Conservation (phyloP, 53 echinoderm and acorn worm genomes). For the Temnopleurus reevesii region DNA sequence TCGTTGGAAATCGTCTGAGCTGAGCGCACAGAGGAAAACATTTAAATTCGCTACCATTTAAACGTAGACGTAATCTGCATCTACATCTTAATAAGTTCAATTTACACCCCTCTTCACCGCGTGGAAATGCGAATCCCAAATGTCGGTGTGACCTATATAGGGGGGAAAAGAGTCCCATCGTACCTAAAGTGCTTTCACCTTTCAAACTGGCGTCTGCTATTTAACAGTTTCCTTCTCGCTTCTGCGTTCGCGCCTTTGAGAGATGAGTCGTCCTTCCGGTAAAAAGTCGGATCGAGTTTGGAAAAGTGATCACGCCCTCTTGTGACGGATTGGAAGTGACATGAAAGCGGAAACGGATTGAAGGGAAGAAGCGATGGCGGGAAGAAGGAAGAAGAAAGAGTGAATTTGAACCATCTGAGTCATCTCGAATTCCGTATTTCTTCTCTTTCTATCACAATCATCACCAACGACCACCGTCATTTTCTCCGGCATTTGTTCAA, state of each 20-base stretch:
- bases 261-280: constrained; percentile 38
- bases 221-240: constrained; percentile 27
- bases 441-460: not conserved
- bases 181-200: constrained; percentile 48
- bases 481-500: not conserved
- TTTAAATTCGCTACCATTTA: constrained; percentile 16
- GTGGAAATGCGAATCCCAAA: constrained; percentile 43
- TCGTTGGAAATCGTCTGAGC: not conserved
- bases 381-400: constrained; percentile 14
- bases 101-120: constrained; percentile 38
- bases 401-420: constrained; percentile 38
- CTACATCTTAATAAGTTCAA: constrained; percentile 49
- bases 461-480: not conserved
- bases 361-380: not conserved
- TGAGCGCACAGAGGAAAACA: constrained; percentile 1
- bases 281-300: constrained; percentile 25
- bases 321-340: constrained; percentile 50
- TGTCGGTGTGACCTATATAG: constrained; percentile 34
- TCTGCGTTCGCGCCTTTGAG: constrained; percentile 11
- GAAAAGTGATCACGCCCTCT: constrained; percentile 52
- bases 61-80: constrained; percentile 32
- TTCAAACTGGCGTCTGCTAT: constrained; percentile 7
- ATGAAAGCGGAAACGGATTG: constrained; percentile 17
- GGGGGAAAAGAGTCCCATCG: constrained; percentile 3
- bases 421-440: not conserved